Base-by-base conservation (phyloP, 2,797 vertebrate species). In the Glossophaga mutica region DNA sequence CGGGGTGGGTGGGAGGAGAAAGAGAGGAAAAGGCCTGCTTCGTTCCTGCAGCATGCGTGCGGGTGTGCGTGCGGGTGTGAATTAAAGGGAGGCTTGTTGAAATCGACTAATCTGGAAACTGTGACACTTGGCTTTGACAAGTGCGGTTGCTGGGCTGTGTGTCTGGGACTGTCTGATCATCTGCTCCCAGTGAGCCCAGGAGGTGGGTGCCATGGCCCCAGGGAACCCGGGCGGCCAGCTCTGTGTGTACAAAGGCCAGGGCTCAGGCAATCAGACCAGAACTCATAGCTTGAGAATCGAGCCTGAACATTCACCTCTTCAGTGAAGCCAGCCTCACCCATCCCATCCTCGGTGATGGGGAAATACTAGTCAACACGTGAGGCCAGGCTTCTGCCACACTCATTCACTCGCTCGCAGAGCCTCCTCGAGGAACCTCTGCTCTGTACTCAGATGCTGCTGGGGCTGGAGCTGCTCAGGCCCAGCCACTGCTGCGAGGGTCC, bases 71-170 rank as follows among this genome's bases (percentile, higher is more conserved):
- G n/a, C 1, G 46, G 26, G 15, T 32, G 89, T 24, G 39, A 50
- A 46, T n/a, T 18, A 55, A 79, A 22, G 39, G 55, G 42, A 74
- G 24, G 57, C 44, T 94, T 82, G 15, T n/a, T 87, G 87, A 78
- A 67, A 67, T 52, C 46, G 79, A 70, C 7, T 16, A 15, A 71
- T 37, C 48, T 90, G 44, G 55, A 77, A 76, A 59, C 42, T 12
- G 52, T 34, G 93, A 57, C 48, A 18, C 18, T 57, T 48, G 77
- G 68, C 62, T 29, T 78, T 46, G 22, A 76, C 21, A 39, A 83
- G 46, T 6, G 10, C 29, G 11, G 34, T 7, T 26, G 16, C 46
- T 8, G 39, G 70, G 65, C 46, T 67, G 12, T 12, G 44, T n/a
- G 29, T 9, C 39, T 29, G n/a, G 26, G 46, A 6, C 52, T 2